phyloP scores from a whole-genome alignment of 2,113 vertebrate genomes.

The Rhadina sibilatrix region DNA sequence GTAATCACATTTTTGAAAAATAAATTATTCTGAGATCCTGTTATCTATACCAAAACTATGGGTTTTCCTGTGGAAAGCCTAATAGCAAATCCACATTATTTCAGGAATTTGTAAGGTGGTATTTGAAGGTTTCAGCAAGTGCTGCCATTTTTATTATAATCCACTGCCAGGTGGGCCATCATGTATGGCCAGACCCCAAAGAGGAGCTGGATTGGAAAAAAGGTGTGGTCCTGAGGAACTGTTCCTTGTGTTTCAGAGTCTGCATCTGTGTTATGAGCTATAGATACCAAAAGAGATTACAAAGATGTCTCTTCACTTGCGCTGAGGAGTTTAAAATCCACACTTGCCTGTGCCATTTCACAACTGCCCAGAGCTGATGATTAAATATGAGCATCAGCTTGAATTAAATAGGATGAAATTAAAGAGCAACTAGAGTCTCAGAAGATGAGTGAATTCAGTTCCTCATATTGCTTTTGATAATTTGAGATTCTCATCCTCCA shows the following conservation, averaged over 20 bases:
- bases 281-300: background rate
- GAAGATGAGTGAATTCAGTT: background rate
- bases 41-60: background rate
- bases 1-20: background rate
- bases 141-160: background rate
- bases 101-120: background rate
- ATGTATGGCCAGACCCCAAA: accelerated
- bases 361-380: background rate
- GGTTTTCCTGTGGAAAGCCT: background rate
- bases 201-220: background rate
- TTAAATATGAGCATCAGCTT: background rate
- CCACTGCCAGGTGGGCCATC: background rate
- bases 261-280: background rate
- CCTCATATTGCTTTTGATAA: background rate
- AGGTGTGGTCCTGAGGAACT: accelerated
- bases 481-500: background rate
- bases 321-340: background rate
- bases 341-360: accelerated
- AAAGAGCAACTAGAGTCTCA: background rate
- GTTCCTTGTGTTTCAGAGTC: background rate
- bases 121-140: background rate
- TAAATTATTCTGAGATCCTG: background rate
- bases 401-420: background rate
- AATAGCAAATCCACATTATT: background rate
- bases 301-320: background rate